Conservation (phyloP, 2,888 invertebrate genomes). For the Andrena bucephala region DNA sequence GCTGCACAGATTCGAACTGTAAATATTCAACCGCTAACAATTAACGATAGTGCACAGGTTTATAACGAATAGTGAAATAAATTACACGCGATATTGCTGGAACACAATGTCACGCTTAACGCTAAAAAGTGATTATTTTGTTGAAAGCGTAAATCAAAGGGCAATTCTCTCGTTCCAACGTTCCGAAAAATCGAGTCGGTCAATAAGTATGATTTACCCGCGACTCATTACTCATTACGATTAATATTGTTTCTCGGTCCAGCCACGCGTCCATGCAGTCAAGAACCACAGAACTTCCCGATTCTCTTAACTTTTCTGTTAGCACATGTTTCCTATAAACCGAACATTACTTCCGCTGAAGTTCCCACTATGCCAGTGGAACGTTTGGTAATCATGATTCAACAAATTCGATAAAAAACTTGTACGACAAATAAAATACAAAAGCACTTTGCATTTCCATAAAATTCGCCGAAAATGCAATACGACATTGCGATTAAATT, state of each 20-base stretch:
- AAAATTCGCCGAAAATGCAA: not conserved
- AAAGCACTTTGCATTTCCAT: not conserved
- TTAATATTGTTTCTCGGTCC: constrained; percentile 85
- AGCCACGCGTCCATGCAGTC: constrained; percentile 83
- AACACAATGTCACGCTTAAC: not conserved
- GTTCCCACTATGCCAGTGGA: not conserved
- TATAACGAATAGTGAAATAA: not conserved
- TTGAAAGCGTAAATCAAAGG: not conserved
- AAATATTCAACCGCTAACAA: not conserved
- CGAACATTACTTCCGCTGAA: not conserved
- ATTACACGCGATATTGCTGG: not conserved
- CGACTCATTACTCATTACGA: constrained; percentile 77
- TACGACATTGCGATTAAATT: not conserved
- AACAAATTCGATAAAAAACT: not conserved
- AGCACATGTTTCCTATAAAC: not conserved
- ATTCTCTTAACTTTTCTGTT: constrained; percentile 21
- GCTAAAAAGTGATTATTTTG: not conserved
- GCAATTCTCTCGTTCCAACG: constrained; percentile 69
- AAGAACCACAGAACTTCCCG: constrained; percentile 62
- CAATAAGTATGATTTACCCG: constrained; percentile 79
- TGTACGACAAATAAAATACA: not conserved
- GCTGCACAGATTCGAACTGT: not conserved
- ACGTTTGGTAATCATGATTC: not conserved
- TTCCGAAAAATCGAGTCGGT: constrained; percentile 78
- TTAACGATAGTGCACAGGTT: not conserved